Evolutionary conservation across 2,113 vertebrate species (phyloP).

Genomic region (Xiphophorus maculatus): DNA sequence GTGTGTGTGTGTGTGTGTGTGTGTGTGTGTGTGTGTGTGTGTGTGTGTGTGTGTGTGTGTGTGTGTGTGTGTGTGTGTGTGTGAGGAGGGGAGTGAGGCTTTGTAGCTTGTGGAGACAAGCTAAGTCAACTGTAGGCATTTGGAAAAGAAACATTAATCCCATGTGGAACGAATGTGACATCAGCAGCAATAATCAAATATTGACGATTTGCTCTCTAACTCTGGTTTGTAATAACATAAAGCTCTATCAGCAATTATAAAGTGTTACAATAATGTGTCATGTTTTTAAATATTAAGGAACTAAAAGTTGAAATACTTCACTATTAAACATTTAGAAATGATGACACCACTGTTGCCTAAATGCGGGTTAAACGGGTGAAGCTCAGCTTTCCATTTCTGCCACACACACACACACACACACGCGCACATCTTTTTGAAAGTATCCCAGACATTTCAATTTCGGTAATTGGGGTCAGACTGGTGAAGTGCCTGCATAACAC

Average conservation of each 20-base stretch:
- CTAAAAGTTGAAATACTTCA: not conserved
- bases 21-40: no score
- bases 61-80: no score
- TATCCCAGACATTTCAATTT: no score
- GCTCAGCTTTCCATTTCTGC: no score
- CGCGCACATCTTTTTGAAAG: no score
- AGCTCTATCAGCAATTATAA: not conserved
- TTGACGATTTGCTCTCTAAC: not conserved
- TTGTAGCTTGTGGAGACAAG: no score
- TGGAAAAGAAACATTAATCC: slow-evolving; percentile 5
- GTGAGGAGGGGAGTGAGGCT: no score
- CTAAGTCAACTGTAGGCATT: not conserved
- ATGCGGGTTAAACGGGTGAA: not conserved
- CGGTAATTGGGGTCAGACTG: no score
- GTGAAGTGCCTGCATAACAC: no score
- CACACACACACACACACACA: no score
- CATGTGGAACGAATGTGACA: not conserved
- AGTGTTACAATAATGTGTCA: not conserved
- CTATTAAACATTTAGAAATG: not conserved
- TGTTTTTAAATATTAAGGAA: not conserved
- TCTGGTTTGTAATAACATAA: not conserved
- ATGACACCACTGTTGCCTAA: not conserved
- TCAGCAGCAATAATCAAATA: not conserved
- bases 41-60: no score
- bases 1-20: no score